phyloP scores from a whole-genome alignment of 2,888 invertebrate species.

The Caenorhabditis sulstoni region DNA sequence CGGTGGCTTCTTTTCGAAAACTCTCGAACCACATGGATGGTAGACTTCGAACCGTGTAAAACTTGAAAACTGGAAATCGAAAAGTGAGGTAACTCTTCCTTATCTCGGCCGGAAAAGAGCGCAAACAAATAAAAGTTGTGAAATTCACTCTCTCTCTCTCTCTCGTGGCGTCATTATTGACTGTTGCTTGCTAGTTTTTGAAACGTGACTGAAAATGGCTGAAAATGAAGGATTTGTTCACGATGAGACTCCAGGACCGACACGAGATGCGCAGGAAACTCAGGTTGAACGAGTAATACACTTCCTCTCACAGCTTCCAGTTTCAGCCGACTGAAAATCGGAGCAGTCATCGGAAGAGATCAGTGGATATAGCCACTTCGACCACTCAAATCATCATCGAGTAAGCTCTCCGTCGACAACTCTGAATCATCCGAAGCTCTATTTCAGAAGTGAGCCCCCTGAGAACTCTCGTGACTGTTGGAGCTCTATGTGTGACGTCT shows the following conservation, averaged over 20 bases:
- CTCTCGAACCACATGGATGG: too few species aligned
- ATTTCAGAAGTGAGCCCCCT: slow-evolving; percentile 40
- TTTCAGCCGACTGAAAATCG: slow-evolving; percentile 14
- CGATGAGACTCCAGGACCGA: slow-evolving; percentile 18
- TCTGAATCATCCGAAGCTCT: not conserved
- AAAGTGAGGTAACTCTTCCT: not conserved
- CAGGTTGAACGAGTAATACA: not conserved
- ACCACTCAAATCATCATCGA: slow-evolving; percentile 55
- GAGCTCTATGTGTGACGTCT: slow-evolving; percentile 65
- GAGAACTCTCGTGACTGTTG: slow-evolving; percentile 56
- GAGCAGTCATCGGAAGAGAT: slow-evolving; percentile 17
- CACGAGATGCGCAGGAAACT: slow-evolving; percentile 1
- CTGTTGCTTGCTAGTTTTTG: slow-evolving; percentile 1
- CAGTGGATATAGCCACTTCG: slow-evolving; percentile 51
- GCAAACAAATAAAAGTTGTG: slow-evolving; percentile 24
- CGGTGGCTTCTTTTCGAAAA: slow-evolving; percentile 65
- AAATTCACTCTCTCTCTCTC: slow-evolving; percentile 1
- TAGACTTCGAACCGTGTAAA: too few species aligned
- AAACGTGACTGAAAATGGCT: slow-evolving; percentile 20
- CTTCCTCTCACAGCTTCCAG: not conserved
- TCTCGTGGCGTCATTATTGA: not conserved
- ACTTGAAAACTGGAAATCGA: too few species aligned
- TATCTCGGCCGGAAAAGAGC: not conserved
- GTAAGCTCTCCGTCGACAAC: not conserved
- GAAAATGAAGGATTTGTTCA: slow-evolving; percentile 50